Conservation (phyloP, 1,140 invertebrate genomes). For the Euwallacea fornicatus region DNA sequence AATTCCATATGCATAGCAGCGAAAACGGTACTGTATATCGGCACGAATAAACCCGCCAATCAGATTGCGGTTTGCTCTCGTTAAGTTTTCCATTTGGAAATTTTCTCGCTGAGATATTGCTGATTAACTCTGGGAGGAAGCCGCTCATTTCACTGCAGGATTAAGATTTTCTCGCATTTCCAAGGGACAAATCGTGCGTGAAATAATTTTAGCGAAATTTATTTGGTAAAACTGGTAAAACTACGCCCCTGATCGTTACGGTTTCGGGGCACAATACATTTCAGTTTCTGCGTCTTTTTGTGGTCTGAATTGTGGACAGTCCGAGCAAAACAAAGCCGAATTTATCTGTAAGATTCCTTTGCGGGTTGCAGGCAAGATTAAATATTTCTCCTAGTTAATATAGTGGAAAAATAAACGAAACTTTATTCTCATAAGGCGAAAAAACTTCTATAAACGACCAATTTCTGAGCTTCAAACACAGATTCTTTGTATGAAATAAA, state of each 20-base stretch:
- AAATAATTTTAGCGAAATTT: background rate
- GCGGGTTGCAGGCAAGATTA: background rate
- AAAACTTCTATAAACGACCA: too few relatives aligned
- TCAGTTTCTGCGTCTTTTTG: conserved; percentile 1
- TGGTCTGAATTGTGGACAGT: background rate
- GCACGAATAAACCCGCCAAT: too few relatives aligned
- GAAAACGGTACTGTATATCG: too few relatives aligned
- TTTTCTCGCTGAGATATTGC: too few relatives aligned
- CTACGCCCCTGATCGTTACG: background rate
- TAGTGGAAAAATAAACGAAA: background rate
- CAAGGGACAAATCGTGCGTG: background rate
- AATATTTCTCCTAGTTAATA: conserved; percentile 13
- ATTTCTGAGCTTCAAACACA: background rate
- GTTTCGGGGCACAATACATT: conserved; percentile 1
- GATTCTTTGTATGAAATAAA: background rate
- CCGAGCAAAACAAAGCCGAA: conserved; percentile 9
- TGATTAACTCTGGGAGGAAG: too few relatives aligned
- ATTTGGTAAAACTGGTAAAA: background rate
- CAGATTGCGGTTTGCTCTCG: too few relatives aligned
- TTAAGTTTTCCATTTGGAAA: too few relatives aligned
- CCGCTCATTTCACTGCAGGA: too few relatives aligned
- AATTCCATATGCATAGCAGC: too few relatives aligned
- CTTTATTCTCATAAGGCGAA: too few relatives aligned
- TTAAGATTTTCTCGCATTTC: too few relatives aligned
- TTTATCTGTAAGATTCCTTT: conserved; percentile 14